Conservation (phyloP, 37 sponge, comb jelly and placozoan genomes). For the Bolinopsis microptera region DNA sequence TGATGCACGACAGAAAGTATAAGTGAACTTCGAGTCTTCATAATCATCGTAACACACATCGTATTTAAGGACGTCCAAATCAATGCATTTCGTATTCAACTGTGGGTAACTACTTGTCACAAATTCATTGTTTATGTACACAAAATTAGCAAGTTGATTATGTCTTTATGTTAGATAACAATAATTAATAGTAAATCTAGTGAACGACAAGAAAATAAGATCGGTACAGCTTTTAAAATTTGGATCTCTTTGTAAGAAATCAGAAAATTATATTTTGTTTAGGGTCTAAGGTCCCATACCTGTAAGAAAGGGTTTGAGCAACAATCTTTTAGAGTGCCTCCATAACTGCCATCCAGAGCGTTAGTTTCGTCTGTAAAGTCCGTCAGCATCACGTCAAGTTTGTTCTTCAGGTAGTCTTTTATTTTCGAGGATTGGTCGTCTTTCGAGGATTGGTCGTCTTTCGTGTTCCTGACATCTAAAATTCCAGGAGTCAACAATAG, state of each 20-base stretch:
- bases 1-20: neutral
- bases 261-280: no score
- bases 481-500: no score
- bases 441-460: no score
- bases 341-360: neutral
- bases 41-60: neutral
- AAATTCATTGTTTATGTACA: neutral
- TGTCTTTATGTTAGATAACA: no score
- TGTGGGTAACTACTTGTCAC: neutral
- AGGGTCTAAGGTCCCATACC: no score
- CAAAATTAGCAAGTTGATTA: no score
- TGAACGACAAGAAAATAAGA: no score
- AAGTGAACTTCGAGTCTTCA: neutral
- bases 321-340: neutral
- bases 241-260: no score
- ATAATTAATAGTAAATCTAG: no score
- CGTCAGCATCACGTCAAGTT: neutral
- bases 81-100: neutral
- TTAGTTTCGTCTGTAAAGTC: neutral
- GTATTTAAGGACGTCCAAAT: neutral
- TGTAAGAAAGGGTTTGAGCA: constrained; percentile 9
- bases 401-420: neutral
- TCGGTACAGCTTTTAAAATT: no score
- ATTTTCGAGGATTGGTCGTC: neutral
- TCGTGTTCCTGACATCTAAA: no score